A percentile compares a stretch with the other conserved stretches of the same genome.
These are phyloP conservation scores for Anoplopoma fimbria DNA, from an alignment of 2,113 vertebrate genomes.

Conservation along the genomic window DNA sequence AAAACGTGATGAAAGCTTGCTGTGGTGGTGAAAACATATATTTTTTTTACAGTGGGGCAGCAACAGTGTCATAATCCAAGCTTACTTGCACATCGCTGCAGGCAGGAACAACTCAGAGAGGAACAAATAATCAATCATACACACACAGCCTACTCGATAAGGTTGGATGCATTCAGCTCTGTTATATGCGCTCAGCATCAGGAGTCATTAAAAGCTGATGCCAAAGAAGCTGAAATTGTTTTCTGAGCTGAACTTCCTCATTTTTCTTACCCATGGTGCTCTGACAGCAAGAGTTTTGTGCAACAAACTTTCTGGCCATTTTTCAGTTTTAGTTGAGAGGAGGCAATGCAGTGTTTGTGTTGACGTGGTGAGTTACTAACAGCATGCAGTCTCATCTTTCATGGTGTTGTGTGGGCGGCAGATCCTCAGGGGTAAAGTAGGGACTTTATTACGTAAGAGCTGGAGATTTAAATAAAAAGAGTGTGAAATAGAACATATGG, in stretches of 20 bases:
- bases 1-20: conserved; percentile 12
- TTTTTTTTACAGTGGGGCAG: conserved; percentile 29
- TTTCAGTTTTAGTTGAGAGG: conserved; percentile 29
- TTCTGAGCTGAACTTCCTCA: conserved; percentile 30
- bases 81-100: conserved; percentile 46
- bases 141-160: conserved; percentile 60
- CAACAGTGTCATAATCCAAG: conserved; percentile 56
- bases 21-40: neutral
- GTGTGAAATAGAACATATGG: conserved; percentile 5
- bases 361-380: conserved; percentile 40
- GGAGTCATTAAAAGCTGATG: conserved; percentile 40
- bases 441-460: conserved; percentile 61
- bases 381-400: conserved; percentile 50
- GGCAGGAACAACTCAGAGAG: conserved; percentile 57
- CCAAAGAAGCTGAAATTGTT: conserved; percentile 23
- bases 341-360: conserved; percentile 26
- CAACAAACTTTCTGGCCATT: neutral
- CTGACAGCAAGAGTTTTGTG: neutral
- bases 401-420: conserved; percentile 67
- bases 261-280: neutral
- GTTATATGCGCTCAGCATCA: conserved; percentile 38
- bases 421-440: conserved; percentile 43
- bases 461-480: conserved; percentile 38
- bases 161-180: conserved; percentile 46
- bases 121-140: conserved; percentile 70